Evolutionary conservation across 2,113 vertebrate species (phyloP).

Genomic region (Cyphomyrus plagiostoma): DNA sequence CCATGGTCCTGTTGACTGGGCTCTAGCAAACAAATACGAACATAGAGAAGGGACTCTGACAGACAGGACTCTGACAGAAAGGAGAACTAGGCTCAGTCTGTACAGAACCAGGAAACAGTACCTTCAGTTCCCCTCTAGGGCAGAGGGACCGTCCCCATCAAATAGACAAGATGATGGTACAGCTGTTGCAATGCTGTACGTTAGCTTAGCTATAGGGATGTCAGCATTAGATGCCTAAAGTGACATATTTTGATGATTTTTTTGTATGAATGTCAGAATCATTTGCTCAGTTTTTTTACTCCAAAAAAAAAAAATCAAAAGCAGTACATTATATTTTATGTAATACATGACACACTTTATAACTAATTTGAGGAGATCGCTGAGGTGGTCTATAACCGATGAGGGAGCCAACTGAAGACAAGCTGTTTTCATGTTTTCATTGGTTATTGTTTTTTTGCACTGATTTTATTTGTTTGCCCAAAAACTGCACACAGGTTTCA

Average conservation of each 20-base stretch:
- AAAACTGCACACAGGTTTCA: conserved; percentile 29
- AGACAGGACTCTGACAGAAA: not conserved
- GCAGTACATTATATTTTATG: not conserved
- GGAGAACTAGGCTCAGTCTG: not conserved
- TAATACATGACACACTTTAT: not conserved
- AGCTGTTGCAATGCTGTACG: not conserved
- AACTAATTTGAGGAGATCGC: not conserved
- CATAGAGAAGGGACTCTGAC: not conserved
- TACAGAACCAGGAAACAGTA: not conserved
- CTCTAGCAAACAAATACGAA: not conserved
- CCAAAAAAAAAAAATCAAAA: not conserved
- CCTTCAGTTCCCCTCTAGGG: not conserved
- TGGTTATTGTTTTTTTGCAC: conserved; percentile 41
- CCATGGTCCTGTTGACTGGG: not conserved
- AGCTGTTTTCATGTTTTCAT: conserved; percentile 35
- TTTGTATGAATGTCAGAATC: not conserved
- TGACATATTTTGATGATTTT: not conserved
- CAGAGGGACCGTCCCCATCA: not conserved
- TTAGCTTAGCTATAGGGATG: not conserved
- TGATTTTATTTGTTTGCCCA: conserved; percentile 32
- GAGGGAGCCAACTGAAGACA: conserved; percentile 46
- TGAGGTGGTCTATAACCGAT: not conserved
- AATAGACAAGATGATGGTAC: not conserved
- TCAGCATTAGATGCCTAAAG: not conserved
- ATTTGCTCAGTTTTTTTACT: not conserved